A percentile compares a stretch with the other conserved stretches of the same genome.
phyloP scores from a whole-genome alignment of 2,797 vertebrate genomes.

The Muraenolepis orangiensis region DNA sequence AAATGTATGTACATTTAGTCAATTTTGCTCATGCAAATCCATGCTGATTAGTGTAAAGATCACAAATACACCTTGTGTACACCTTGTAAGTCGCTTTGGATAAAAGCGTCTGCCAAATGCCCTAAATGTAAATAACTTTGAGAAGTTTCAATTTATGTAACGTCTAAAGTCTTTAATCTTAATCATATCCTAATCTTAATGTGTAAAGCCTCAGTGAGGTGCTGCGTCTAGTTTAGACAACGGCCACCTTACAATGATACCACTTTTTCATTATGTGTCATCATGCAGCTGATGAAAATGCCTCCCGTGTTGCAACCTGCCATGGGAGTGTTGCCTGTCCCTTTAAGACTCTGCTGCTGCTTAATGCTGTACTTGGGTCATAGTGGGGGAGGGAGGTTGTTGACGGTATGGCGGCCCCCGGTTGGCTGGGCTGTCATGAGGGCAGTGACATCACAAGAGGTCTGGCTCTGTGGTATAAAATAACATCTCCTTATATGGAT shows the following conservation, averaged over 20 bases:
- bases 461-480: conserved; percentile 75
- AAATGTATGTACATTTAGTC: not conserved
- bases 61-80: no score
- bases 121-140: no score
- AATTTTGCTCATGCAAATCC: not conserved
- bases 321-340: conserved; percentile 40
- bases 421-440: conserved; percentile 60
- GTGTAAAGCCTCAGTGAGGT: not conserved
- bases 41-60: not conserved
- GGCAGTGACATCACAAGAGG: conserved; percentile 68
- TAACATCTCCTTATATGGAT: conserved; percentile 83
- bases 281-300: conserved; percentile 54
- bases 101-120: no score
- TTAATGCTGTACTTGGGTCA: conserved; percentile 54
- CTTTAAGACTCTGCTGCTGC: conserved; percentile 68
- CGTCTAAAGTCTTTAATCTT: not conserved
- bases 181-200: not conserved
- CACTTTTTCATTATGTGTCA: conserved; percentile 47
- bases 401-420: conserved; percentile 43
- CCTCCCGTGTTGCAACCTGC: conserved; percentile 23
- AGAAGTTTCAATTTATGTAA: not conserved
- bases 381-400: conserved; percentile 63
- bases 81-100: no score
- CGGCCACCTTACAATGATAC: conserved; percentile 17
- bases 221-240: not conserved